A percentile compares a stretch with the other conserved stretches of the same genome.
Evolutionary conservation across 1,140 invertebrate species (phyloP).

Genomic region (Pissodes strobi): DNA sequence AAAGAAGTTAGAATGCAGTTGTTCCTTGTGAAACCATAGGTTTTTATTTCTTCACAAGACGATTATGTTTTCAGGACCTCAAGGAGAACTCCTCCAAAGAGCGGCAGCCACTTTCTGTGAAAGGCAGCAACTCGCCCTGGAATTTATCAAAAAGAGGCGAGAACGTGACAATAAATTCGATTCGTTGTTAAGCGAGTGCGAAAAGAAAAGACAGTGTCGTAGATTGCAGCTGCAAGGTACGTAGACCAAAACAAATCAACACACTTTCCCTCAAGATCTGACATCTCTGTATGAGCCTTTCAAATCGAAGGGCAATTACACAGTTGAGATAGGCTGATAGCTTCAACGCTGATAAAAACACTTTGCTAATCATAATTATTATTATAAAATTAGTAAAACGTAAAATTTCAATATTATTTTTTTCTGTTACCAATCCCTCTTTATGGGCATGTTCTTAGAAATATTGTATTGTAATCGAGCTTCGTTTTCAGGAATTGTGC

Average conservation of each 20-base stretch:
- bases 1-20: no score
- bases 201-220: conserved; percentile 87
- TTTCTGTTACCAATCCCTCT: not conserved
- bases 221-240: conserved; percentile 19
- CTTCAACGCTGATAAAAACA: no score
- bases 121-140: conserved; percentile 89
- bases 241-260: not conserved
- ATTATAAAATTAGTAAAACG: no score
- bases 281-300: no score
- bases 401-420: no score
- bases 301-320: no score
- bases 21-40: no score
- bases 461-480: not conserved
- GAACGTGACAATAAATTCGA: conserved; percentile 89
- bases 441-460: not conserved
- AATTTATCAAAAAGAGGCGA: conserved; percentile 79
- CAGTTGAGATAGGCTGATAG: no score
- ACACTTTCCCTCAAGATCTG: no score
- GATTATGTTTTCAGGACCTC: conserved; percentile 40
- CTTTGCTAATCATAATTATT: no score
- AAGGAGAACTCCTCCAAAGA: conserved; percentile 69
- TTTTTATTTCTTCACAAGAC: no score
- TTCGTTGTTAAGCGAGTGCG: conserved; percentile 81
- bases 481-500: conserved; percentile 89
- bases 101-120: conserved; percentile 90